Evolutionary conservation across 2,113 vertebrate species (phyloP), one percentile per base, ranked within the genome.

Genomic region (Pterocles burchelli): DNA sequence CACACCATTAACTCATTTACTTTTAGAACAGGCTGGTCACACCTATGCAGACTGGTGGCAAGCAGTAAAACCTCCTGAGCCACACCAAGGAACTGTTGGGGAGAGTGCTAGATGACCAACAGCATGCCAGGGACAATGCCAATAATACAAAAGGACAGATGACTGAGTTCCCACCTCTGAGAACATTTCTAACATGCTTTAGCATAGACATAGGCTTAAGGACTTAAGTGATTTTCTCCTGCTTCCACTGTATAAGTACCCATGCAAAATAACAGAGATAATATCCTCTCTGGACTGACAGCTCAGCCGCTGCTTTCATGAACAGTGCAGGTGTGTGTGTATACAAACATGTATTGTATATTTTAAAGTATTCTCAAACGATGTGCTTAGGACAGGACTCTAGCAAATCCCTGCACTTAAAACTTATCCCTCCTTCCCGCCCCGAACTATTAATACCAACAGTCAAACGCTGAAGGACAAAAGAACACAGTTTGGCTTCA

Each of bases 401-500:
- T 26, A 66, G 34, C 34, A 86, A 84, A 84, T 36, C 24, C 24
- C 77, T 43, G 43, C 62, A 75, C 41, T 84, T 76, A 55, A 76
- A 90, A 54, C 5, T 48, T 41, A 62, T 34, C 26, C 28, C 28
- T 9, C 11, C 7, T 81, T 74, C 62, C 72, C 13, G 1, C 65
- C 29, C 29, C 19, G 68, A 45, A 89, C 52, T 90, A 91, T 77
- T 96, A 89, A 94, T 91, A 95, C 51, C 67, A 75, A 65, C 82
- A 93, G 62, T 71, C 41, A 91, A 85, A 82, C 73, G 57, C 41
- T 91, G 61, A 92, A 75, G 81, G 70, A 95, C 94, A 85, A 87
- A 95, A 92, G 85, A 92, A 91, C 71, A 89, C 46, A 85, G 61
- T 89, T 95, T 92, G 84, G 91, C 89, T 95, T 93, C 83, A 88